Base-by-base conservation (phyloP, 1,140 invertebrate species). In the Pseudoatta argentina region DNA sequence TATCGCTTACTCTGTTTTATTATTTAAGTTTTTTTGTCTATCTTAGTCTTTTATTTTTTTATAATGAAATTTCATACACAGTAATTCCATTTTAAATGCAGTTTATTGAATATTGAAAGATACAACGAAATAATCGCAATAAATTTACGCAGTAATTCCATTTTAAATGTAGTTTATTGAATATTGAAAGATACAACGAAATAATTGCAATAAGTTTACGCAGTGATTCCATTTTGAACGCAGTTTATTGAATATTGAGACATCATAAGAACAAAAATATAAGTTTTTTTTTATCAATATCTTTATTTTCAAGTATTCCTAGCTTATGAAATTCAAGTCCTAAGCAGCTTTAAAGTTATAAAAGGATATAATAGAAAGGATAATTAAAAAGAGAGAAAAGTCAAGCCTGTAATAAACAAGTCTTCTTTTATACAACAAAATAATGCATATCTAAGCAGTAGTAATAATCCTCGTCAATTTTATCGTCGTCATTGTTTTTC, bases 391-490 rank as follows among this genome's bases (percentile, higher is more conserved):
- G 89, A 89, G 39, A 44, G 39, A 44, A 39, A 89, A 92, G 85
- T 91, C 91, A 92, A 89, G 89, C 87, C 90, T 90, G 72, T 93
- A 81, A 87, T 92, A 89, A 92, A 93, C 86, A 92, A 91, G 72
- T 90, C 88, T 92, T 89, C 88, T 92, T 93, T 93, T 92, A 89
- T 94, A 94, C 92, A 93, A 92, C 90, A 94, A 94, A 93, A 94
- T 94, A 94, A 92, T 92, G 87, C 86, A 90, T 73, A 86, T 88
- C 87, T 88, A 91, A 82, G 75, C 69, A 72, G 78, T 61, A 88
- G 69, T 76, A 73, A 7, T 63, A 59, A 12, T 67, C n/a, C 12
- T 69, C 39, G 34, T 77, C 21, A 18, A 87, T 89, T 86, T 87
- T 57, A 85, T 91, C 61, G 67, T 86, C 82, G 69, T 61, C 85